A percentile compares a stretch with the other conserved stretches of the same genome.
Evolutionary conservation across 2,797 vertebrate genomes (phyloP).

Genomic region (Sebastes vulpes): DNA sequence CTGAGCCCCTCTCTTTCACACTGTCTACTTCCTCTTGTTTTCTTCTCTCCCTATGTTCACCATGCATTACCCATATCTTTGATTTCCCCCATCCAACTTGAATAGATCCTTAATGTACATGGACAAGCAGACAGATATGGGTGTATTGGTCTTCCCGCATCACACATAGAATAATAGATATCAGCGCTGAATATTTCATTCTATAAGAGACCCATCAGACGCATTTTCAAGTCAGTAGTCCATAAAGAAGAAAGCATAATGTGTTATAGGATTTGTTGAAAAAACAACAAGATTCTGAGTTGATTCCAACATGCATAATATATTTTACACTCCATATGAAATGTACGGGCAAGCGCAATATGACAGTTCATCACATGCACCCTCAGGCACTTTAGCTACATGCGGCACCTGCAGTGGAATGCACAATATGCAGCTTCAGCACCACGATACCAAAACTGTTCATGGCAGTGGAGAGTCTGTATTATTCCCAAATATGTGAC

Average conservation of each 20-base stretch:
- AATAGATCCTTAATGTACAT: background rate
- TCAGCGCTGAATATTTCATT: background rate
- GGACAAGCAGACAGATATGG: background rate
- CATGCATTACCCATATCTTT: background rate
- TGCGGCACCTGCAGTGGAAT: background rate
- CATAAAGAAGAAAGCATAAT: background rate
- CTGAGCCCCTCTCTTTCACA: slow-evolving; percentile 1
- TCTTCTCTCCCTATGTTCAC: background rate
- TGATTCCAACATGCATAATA: background rate
- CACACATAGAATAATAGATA: background rate
- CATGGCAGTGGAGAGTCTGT: background rate
- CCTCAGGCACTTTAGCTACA: slow-evolving; percentile 15
- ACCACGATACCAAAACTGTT: background rate
- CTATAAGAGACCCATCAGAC: background rate
- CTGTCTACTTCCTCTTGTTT: slow-evolving; percentile 3
- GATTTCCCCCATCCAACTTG: background rate
- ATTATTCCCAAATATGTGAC: background rate
- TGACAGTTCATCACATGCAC: slow-evolving; percentile 33
- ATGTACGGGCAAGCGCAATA: background rate
- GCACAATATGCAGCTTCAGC: background rate
- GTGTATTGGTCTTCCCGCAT: background rate
- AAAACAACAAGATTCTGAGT: background rate
- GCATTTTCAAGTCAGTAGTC: background rate
- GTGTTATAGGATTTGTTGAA: background rate
- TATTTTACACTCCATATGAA: background rate